Base-by-base conservation (phyloP, 2,113 vertebrate species). In the Condylura cristata region DNA sequence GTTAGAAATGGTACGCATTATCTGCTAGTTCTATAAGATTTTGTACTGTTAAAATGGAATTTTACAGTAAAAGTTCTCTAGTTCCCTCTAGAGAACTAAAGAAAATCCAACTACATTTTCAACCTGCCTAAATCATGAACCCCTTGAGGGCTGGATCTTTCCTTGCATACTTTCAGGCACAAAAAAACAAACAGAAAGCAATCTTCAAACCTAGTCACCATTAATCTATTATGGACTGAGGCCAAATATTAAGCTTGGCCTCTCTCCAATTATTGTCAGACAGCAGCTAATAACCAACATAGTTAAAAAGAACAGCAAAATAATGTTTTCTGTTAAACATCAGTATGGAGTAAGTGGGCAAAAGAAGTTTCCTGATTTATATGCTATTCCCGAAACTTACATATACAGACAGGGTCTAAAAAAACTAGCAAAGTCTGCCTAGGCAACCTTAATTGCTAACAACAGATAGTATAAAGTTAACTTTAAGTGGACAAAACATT, bases 1-100 rank as follows among this genome's bases (percentile, higher is more conserved):
- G 46, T 96, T 80, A 96, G 76, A 86, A 95, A 92, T 58, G 32
- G 63, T n/a, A 12, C 6, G 1, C 72, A 82, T 66, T 71, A 66
- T 18, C 65, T 90, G 63, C 37, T 96, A 78, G 79, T 79, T 84
- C 83, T 92, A 58, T 46, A 60, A 80, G 51, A 32, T 41, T 79
- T 18, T 79, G 5, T 58, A 72, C 37, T 74, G 26, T 51, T 66
- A 89, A 89, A 92, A 76, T 48, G 16, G 74, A 66, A 68, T 20
- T 70, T 24, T 24, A 60, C 10, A 78, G 46, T 24, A 85, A 83
- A 86, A 74, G 34, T 32, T 56, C 10, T 34, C 76, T 71, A 18
- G 6, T 20, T 32, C 17, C 22, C 32, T 81, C 70, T 4, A 70
- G 26, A 91, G 32, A 76, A 92, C 86, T 3, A 85, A 20, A 80